Percentiles rank a stretch among this genome's conserved stretches.
Evolutionary conservation across 2,888 invertebrate genomes (phyloP).

Genomic region (Schizaphis graminum): DNA sequence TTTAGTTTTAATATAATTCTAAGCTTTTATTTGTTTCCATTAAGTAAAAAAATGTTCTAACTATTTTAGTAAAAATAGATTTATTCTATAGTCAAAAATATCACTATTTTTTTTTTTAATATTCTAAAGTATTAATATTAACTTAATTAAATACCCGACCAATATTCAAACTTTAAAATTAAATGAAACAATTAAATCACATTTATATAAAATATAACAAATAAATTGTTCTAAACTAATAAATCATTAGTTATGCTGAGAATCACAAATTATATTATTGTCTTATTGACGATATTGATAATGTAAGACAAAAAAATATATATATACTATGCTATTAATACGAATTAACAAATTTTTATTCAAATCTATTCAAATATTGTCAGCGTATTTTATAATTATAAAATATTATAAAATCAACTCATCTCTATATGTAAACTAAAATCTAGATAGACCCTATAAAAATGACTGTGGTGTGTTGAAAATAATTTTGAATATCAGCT

Average conservation of each 20-base stretch:
- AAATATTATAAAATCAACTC: not conserved
- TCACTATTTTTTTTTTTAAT: too few relatives aligned
- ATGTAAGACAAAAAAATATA: not conserved
- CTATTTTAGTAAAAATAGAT: too few relatives aligned
- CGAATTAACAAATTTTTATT: not conserved
- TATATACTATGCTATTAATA: not conserved
- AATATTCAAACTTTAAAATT: not conserved
- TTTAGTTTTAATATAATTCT: too few relatives aligned
- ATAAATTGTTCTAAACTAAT: not conserved
- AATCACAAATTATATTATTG: not conserved
- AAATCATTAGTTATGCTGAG: not conserved
- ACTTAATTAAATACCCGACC: not conserved
- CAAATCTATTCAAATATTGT: not conserved
- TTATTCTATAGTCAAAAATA: too few relatives aligned
- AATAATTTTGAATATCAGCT: not conserved
- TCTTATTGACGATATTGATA: too few relatives aligned
- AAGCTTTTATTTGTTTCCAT: too few relatives aligned
- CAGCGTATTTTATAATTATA: not conserved
- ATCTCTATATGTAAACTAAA: not conserved
- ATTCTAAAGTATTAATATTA: not conserved
- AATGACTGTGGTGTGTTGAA: not conserved
- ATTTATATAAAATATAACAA: not conserved
- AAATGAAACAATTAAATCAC: not conserved
- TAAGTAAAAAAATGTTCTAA: too few relatives aligned
- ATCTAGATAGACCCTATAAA: not conserved